phyloP scores from a whole-genome alignment of 2,113 vertebrate species.

The Mobula hypostoma region DNA sequence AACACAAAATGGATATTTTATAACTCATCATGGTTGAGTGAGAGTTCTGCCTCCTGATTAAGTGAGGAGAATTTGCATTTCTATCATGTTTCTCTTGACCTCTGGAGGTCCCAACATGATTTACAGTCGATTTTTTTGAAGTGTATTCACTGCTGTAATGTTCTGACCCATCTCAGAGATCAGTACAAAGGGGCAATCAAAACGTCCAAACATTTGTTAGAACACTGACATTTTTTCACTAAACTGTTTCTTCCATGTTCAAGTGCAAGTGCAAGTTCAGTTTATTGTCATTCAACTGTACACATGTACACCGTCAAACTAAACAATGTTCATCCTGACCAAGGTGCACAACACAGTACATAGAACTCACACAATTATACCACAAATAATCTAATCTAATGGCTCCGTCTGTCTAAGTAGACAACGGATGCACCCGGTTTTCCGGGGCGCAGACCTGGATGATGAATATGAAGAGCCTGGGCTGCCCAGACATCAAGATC shows the following conservation, averaged over 20 bases:
- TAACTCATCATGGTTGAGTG: not conserved
- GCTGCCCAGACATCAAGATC: too few relatives aligned
- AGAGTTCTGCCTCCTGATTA: not conserved
- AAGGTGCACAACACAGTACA: too few relatives aligned
- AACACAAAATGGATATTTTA: not conserved
- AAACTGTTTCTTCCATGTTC: not conserved
- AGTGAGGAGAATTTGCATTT: not conserved
- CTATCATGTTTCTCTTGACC: not conserved
- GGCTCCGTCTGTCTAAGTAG: too few relatives aligned
- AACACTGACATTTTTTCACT: not conserved
- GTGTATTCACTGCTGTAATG: not conserved
- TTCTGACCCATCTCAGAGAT: not conserved
- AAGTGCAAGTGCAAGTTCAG: too few relatives aligned
- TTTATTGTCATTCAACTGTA: too few relatives aligned
- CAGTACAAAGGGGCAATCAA: not conserved
- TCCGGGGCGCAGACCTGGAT: too few relatives aligned
- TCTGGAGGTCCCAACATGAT: not conserved
- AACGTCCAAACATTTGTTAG: not conserved
- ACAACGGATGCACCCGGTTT: too few relatives aligned
- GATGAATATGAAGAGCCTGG: too few relatives aligned
- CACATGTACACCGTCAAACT: too few relatives aligned
- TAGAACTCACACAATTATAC: too few relatives aligned
- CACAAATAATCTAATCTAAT: too few relatives aligned
- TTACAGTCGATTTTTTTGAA: not conserved
- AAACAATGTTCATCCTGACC: too few relatives aligned